Percentiles rank a stretch among this genome's conserved stretches.
phyloP scores from a whole-genome alignment of 2,113 vertebrate genomes.

The Coptodon bakossiorum region DNA sequence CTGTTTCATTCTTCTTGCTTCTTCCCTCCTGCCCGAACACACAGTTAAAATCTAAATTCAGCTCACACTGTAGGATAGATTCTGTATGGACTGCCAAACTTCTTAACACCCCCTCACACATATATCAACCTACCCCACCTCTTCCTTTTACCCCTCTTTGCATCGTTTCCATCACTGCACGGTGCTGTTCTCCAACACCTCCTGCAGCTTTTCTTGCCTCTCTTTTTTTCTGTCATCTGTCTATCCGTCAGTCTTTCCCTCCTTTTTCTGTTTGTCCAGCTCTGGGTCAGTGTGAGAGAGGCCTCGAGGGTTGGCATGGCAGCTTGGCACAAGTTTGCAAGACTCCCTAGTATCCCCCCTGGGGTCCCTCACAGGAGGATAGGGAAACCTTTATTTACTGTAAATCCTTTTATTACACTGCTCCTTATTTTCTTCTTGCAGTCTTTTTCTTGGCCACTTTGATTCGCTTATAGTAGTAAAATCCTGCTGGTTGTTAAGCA shows the following conservation, averaged over 20 bases:
- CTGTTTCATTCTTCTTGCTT: not conserved
- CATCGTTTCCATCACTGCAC: not conserved
- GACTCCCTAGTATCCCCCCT: slow-evolving; percentile 18
- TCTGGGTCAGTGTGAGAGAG: slow-evolving; percentile 22
- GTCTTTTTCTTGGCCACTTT: not conserved
- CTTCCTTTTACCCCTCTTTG: not conserved
- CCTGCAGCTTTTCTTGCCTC: slow-evolving; percentile 22
- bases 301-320: slow-evolving; percentile 58
- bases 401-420: slow-evolving; percentile 6
- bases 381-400: slow-evolving; percentile 48
- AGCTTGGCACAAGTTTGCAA: slow-evolving; percentile 52
- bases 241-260: not conserved
- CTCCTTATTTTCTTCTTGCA: not conserved
- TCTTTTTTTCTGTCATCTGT: not conserved
- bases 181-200: not conserved
- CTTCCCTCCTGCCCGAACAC: not conserved
- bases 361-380: slow-evolving; percentile 4
- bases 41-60: slow-evolving; percentile 52
- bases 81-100: slow-evolving; percentile 10
- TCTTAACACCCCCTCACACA: not conserved
- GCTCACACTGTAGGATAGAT: slow-evolving; percentile 34
- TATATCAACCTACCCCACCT: not conserved
- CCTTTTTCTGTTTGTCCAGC: slow-evolving; percentile 40
- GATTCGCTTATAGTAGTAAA: not conserved
- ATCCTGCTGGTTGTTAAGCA: not conserved